Conservation (phyloP, 2,113 vertebrate species). For the Spea multiplicata region DNA sequence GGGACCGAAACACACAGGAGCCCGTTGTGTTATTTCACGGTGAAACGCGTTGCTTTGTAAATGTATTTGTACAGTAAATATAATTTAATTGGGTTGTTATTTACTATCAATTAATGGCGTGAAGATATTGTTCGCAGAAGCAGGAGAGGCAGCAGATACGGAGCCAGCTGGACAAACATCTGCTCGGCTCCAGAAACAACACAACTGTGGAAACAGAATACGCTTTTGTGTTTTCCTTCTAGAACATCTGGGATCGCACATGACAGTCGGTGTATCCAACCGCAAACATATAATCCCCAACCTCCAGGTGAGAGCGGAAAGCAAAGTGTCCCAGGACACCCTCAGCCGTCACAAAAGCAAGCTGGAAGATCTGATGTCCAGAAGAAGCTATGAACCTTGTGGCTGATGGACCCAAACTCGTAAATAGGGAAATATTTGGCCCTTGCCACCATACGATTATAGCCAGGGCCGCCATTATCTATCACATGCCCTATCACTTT, state of each 20-base stretch:
- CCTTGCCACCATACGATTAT: no score
- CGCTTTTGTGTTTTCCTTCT: neutral
- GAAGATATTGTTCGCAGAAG: conserved; percentile 32
- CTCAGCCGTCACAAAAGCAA: neutral
- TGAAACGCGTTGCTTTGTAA: conserved; percentile 4
- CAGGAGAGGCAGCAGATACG: conserved; percentile 7
- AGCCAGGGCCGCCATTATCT: no score
- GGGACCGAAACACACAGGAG: neutral
- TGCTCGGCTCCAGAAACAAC: neutral
- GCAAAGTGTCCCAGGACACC: neutral
- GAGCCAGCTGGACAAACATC: conserved; percentile 32
- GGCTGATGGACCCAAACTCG: no score
- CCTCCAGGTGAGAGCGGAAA: neutral
- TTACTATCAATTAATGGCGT: conserved; percentile 31
- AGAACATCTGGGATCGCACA: conserved; percentile 23
- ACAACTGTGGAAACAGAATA: neutral
- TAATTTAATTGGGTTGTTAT: conserved; percentile 24
- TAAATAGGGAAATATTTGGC: no score
- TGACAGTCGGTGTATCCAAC: neutral
- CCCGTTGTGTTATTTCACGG: neutral
- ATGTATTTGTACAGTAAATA: conserved; percentile 19
- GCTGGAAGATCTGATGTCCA: no score
- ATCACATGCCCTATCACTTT: no score
- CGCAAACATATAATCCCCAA: neutral
- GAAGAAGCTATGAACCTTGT: no score